Conservation (phyloP, 2,888 invertebrate species). For the Parnassius orleans region DNA sequence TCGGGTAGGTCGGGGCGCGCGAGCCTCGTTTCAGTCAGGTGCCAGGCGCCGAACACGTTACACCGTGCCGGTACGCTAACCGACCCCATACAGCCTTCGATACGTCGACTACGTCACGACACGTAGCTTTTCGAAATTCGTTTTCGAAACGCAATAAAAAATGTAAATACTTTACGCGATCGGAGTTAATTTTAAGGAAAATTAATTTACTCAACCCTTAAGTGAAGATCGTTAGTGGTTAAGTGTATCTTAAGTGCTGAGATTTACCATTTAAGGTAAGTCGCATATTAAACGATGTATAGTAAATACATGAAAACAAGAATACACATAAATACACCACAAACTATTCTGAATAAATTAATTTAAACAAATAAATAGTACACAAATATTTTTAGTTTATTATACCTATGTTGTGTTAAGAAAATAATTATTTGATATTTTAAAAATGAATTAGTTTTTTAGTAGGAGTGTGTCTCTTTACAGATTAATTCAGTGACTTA, state of each 20-base stretch:
- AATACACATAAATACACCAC: too few relatives aligned
- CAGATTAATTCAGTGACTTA: too few relatives aligned
- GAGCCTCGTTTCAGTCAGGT: slow-evolving; percentile 76
- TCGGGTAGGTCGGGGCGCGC: slow-evolving; percentile 78
- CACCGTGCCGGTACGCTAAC: slow-evolving; percentile 44
- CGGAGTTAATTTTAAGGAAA: slow-evolving; percentile 31
- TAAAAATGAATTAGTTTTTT: too few relatives aligned
- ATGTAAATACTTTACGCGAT: slow-evolving; percentile 31
- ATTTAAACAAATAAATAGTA: too few relatives aligned
- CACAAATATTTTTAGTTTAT: too few relatives aligned
- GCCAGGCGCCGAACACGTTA: slow-evolving; percentile 71
- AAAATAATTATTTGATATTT: too few relatives aligned
- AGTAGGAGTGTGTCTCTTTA: too few relatives aligned
- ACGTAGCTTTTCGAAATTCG: slow-evolving; percentile 27
- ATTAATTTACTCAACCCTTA: slow-evolving; percentile 28
- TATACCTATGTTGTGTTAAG: too few relatives aligned
- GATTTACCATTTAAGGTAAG: slow-evolving; percentile 47
- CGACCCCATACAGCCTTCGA: slow-evolving; percentile 54
- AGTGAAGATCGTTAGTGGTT: slow-evolving; percentile 59
- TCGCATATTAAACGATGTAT: background rate
- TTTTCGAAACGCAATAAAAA: slow-evolving; percentile 6
- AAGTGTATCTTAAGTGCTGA: slow-evolving; percentile 46
- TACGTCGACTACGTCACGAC: slow-evolving; percentile 26
- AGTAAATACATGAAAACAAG: too few relatives aligned
- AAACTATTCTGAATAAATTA: too few relatives aligned